Base-by-base conservation (phyloP, 2,797 vertebrate genomes). In the Streptopelia turtur region DNA sequence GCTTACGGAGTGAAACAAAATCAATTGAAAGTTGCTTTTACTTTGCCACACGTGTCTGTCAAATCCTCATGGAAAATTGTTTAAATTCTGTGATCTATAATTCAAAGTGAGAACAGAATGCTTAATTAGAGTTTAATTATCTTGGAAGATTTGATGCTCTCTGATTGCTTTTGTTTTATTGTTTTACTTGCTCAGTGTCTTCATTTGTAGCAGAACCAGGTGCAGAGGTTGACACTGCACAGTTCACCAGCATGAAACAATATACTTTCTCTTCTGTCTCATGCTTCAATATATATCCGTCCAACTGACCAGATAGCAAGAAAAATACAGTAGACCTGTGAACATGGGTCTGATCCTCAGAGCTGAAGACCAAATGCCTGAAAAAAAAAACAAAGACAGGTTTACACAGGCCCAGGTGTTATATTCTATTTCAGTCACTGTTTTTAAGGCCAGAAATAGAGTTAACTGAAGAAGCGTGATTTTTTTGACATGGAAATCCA, bases 71-170 rank as follows among this genome's bases (percentile, higher is more conserved):
- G 68, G 82, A 96, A 85, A 75, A 71, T 60, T 13, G 55, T 65
- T 97, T 87, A 45, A 89, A 82, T n/a, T 47, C 47, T 22, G 13
- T 89, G 93, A 90, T 92, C 88, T 83, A 9, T 87, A 41, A 80
- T 87, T 91, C 82, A 41, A 37, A 79, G 91, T 27, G 56, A 91
- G 87, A 94, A 83, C 25, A 33, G 86, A 52, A 56, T 87, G 77
- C 94, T 96, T 96, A 97, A 97, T 97, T 95, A 95, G 60, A 84
- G 53, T 90, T 95, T 97, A 95, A 97, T 97, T 96, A 88, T 74
- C 87, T 88, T 72, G 95, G 71, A 91, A 93, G 87, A 41, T 63
- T 47, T 91, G 82, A 70, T 10, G 37, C 53, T 69, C 30, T 45
- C 82, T 33, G 66, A 86, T 75, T 69, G 84, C 71, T 28, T 35